Evolutionary conservation across 1,140 invertebrate genomes (phyloP).

Genomic region (Holotrichia oblita): DNA sequence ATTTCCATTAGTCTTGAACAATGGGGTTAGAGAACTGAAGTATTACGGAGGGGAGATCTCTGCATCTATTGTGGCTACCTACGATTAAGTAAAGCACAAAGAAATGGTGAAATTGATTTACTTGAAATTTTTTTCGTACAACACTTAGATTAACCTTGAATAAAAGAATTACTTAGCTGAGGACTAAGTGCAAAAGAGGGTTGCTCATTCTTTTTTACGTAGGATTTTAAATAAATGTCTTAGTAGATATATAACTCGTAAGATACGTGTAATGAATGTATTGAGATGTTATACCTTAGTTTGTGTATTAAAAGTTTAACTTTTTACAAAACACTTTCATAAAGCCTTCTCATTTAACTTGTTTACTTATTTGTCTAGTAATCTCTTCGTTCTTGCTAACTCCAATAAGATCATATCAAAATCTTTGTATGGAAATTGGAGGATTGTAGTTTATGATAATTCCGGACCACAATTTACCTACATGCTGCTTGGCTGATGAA

Average conservation of each 20-base stretch:
- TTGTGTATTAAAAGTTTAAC: too few species aligned
- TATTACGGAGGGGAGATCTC: constrained; percentile 46
- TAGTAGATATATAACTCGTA: not conserved
- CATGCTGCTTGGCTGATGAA: too few species aligned
- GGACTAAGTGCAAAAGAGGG: not conserved
- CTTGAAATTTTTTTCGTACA: constrained; percentile 15
- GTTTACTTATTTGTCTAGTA: too few species aligned
- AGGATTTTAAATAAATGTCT: not conserved
- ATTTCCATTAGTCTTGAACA: constrained; percentile 57
- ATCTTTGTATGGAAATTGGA: too few species aligned
- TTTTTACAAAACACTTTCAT: too few species aligned
- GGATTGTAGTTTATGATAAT: too few species aligned
- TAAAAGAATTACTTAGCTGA: not conserved
- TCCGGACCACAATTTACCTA: too few species aligned
- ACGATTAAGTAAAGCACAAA: constrained; percentile 40
- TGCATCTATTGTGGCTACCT: constrained; percentile 46
- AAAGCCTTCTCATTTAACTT: too few species aligned
- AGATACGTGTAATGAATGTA: too few species aligned
- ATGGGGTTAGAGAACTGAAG: constrained; percentile 50
- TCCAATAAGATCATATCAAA: too few species aligned
- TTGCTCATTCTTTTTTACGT: not conserved
- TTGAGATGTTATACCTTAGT: too few species aligned
- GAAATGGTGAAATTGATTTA: constrained; percentile 40
- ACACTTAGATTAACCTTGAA: constrained; percentile 17
- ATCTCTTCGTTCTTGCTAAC: too few species aligned